Base-by-base conservation (phyloP, 2,797 vertebrate species). In the Pipistrellus kuhlii region DNA sequence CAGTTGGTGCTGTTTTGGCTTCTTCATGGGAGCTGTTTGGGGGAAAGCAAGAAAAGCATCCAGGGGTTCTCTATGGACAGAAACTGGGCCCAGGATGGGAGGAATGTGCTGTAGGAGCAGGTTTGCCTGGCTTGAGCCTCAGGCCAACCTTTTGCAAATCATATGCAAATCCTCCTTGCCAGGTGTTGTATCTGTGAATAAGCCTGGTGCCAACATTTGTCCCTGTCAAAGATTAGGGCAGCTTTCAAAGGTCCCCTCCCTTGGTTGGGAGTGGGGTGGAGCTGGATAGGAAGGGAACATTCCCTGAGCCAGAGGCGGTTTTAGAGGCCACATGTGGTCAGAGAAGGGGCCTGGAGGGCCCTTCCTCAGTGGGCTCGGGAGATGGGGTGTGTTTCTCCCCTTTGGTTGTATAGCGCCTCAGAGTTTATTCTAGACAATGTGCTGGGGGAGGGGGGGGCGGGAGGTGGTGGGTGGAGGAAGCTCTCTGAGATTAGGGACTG, bases 81-180 rank as follows among this genome's bases (percentile, higher is more conserved):
- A 72, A 62, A n/a, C 25, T 12, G 21, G 83, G 62, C 62, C 32
- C 5, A 8, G 75, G n/a, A 27, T 21, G 9, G 14, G 35, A 73
- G 23, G 0, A 30, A 55, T 35, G 78, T n/a, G 9, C 35, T 20
- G 59, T 15, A 75, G 75, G 5, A 48, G n/a, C 27, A 3, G 76
- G 18, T 85, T 48, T 14, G 25, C 57, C 20, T 18, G 32, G 62
- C 10, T 41, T 30, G 38, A 35, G 32, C 80, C 62, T 85, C n/a
- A 6, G 41, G 57, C 12, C 48, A 32, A 68, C 85, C 27, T 44
- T 89, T 88, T 92, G 88, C 90, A 95, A 97, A 92, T 88, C 71
- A 44, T 17, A 91, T 84, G 83, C 73, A 96, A 96, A 96, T 66
- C 44, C 35, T 84, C 62, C 48, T 13, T 32, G 55, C 25, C 62